phyloP scores from a whole-genome alignment of 2,113 vertebrate genomes.

The Vulpes lagopus region DNA sequence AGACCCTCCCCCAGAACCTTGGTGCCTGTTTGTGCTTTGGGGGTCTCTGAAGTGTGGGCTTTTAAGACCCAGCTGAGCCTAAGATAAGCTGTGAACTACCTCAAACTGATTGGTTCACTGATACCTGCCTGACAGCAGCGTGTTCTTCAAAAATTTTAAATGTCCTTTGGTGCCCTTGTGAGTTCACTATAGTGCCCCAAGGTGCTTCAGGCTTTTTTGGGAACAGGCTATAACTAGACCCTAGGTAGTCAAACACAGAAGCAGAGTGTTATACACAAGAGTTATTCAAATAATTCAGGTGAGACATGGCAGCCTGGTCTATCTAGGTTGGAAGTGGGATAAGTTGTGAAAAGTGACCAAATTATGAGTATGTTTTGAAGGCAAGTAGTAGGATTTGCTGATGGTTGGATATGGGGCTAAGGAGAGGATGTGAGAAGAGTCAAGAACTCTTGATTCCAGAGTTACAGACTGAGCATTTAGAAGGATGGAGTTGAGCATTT shows the following conservation, averaged over 20 bases:
- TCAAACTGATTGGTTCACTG: background rate
- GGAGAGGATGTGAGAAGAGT: background rate
- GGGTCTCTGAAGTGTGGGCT: no score
- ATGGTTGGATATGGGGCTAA: background rate
- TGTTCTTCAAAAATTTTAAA: background rate
- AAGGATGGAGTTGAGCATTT: background rate
- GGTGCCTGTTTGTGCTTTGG: no score
- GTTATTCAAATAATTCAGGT: background rate
- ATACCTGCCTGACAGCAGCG: background rate
- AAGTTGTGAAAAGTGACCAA: background rate
- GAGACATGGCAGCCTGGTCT: background rate
- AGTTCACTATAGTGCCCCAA: background rate
- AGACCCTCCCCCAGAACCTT: no score
- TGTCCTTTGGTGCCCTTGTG: background rate
- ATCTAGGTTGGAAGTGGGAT: background rate
- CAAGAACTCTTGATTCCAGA: background rate
- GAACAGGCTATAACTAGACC: background rate
- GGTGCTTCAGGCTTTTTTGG: background rate
- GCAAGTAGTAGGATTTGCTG: background rate
- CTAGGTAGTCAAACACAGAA: background rate
- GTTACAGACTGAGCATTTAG: background rate
- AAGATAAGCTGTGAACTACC: background rate
- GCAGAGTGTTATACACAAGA: background rate
- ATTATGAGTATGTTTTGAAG: slow-evolving; percentile 38
- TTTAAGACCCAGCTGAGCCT: no score